These are phyloP conservation scores for Lota lota DNA, from an alignment of 2,113 vertebrate species.

Conservation along the genomic window DNA sequence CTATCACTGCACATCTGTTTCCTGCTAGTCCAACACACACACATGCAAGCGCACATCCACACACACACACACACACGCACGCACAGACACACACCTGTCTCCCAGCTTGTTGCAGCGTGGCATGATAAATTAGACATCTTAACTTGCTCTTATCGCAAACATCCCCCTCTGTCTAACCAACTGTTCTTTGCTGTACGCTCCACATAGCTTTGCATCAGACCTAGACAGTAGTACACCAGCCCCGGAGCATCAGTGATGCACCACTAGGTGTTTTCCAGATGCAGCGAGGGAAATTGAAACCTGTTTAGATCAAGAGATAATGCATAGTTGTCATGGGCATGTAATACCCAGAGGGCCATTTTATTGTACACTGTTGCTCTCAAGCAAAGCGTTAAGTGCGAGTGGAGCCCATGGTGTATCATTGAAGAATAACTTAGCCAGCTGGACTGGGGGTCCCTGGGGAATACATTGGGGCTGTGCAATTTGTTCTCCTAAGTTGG, in stretches of 20 bases:
- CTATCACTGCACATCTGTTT: slow-evolving; percentile 74
- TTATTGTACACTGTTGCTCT: slow-evolving; percentile 26
- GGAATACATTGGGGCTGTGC: slow-evolving; percentile 4
- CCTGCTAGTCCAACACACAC: slow-evolving; percentile 55
- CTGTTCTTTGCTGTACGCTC: too few relatives aligned
- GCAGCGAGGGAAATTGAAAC: neutral
- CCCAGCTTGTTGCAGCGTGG: too few relatives aligned
- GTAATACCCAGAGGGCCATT: slow-evolving; percentile 25
- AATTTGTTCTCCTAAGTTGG: slow-evolving; percentile 2
- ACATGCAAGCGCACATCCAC: slow-evolving; percentile 29
- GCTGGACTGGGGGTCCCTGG: slow-evolving; percentile 11
- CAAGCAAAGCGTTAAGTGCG: neutral
- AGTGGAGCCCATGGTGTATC: slow-evolving; percentile 23
- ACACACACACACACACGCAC: neutral
- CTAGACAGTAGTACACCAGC: neutral
- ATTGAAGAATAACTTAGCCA: neutral
- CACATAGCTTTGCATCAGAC: too few relatives aligned
- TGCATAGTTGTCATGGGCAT: neutral
- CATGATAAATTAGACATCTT: too few relatives aligned
- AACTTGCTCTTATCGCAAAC: too few relatives aligned
- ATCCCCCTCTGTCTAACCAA: too few relatives aligned
- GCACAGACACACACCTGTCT: too few relatives aligned
- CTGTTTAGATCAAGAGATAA: neutral
- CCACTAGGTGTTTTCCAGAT: neutral
- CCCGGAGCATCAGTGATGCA: too few relatives aligned